Evolutionary conservation across 2,113 vertebrate genomes (phyloP).

Genomic region (Oncorhynchus mykiss): DNA sequence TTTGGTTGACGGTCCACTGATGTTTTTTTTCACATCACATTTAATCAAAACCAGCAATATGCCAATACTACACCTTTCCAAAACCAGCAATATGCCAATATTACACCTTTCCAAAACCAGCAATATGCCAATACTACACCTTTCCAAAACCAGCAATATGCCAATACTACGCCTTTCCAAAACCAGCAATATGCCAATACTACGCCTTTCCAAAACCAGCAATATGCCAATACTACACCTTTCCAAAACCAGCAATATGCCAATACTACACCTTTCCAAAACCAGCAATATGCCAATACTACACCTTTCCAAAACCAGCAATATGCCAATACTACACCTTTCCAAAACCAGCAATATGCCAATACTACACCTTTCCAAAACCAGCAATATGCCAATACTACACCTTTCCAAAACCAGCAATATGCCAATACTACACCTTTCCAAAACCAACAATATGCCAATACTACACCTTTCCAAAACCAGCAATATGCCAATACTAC

Average conservation of each 20-base stretch:
- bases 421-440: conserved; percentile 8
- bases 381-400: background rate
- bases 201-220: conserved; percentile 15
- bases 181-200: background rate
- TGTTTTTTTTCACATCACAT: conserved; percentile 50
- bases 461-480: conserved; percentile 15
- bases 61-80: no score
- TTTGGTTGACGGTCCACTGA: conserved; percentile 31
- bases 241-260: background rate
- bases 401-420: conserved; percentile 13
- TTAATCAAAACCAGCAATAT: conserved; percentile 48
- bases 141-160: conserved; percentile 1
- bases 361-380: conserved; percentile 13
- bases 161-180: conserved; percentile 12
- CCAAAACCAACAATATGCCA: background rate
- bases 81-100: background rate
- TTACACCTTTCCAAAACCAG: conserved; percentile 16
- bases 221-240: conserved; percentile 5
- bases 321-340: conserved; percentile 7
- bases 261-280: conserved; percentile 10
- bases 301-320: conserved; percentile 15
- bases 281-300: background rate
- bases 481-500: background rate
- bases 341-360: background rate
- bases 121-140: background rate